Evolutionary conservation across 2,888 invertebrate species (phyloP).

Genomic region (Eumacrocentrus americanus): DNA sequence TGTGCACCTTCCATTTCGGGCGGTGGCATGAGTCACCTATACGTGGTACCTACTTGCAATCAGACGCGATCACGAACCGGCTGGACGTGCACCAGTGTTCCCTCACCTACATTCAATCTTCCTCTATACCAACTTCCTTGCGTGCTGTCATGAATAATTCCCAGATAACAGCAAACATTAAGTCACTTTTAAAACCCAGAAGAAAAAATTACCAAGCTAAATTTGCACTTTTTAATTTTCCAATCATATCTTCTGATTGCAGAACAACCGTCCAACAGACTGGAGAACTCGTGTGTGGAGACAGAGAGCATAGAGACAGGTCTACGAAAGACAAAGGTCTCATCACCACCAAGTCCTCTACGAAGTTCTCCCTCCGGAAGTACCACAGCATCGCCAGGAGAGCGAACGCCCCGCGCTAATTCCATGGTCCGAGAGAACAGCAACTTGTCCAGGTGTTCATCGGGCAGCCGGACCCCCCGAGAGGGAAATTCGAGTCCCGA

Average conservation of each 20-base stretch:
- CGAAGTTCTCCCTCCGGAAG: constrained; percentile 46
- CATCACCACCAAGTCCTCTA: constrained; percentile 45
- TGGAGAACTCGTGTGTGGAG: constrained; percentile 52
- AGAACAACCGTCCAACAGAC: constrained; percentile 49
- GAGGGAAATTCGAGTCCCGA: constrained; percentile 54
- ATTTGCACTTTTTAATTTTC: too few species aligned
- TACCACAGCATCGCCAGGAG: constrained; percentile 46
- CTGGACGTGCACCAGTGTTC: constrained; percentile 3
- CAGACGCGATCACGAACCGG: constrained; percentile 15
- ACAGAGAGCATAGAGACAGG: constrained; percentile 70
- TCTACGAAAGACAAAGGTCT: constrained; percentile 69
- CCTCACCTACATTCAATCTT: constrained; percentile 17
- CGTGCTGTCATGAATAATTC: constrained; percentile 10
- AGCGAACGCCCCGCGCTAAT: constrained; percentile 47
- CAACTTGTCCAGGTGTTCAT: constrained; percentile 51
- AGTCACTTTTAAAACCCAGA: neutral
- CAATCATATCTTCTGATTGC: constrained; percentile 39
- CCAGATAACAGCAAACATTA: constrained; percentile 11
- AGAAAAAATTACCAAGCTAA: neutral
- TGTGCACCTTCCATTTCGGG: constrained; percentile 20
- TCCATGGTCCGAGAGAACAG: constrained; percentile 53
- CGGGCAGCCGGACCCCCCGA: constrained; percentile 49
- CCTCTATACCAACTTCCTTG: neutral
- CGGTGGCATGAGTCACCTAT: constrained; percentile 19
- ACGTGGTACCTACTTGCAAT: constrained; percentile 5